These are phyloP conservation scores for Wiebesia pumilae DNA, from an alignment of 1,140 invertebrate species.

Conservation along the genomic window DNA sequence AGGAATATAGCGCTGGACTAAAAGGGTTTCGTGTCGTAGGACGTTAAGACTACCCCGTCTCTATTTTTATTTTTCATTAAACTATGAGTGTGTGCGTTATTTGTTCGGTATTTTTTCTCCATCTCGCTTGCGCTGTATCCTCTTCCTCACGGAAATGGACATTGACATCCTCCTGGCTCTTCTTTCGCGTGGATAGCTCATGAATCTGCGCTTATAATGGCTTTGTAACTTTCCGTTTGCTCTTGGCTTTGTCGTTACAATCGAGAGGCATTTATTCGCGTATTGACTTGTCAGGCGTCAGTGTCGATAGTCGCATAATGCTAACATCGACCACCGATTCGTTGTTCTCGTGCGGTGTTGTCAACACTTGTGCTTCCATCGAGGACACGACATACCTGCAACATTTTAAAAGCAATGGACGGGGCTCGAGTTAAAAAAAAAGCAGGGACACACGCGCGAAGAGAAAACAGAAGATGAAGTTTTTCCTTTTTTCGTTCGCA, in stretches of 20 bases:
- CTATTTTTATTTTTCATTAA: constrained; percentile 34
- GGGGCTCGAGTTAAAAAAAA: constrained; percentile 22
- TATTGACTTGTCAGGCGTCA: constrained; percentile 15
- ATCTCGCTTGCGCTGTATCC: neutral
- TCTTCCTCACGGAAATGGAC: neutral
- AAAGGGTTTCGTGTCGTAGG: neutral
- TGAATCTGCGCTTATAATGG: neutral
- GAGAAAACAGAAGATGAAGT: neutral
- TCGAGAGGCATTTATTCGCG: constrained; percentile 17
- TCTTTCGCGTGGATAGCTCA: neutral
- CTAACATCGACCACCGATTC: too few species aligned
- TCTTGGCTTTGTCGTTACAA: neutral
- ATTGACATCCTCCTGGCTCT: neutral
- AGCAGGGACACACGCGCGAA: neutral
- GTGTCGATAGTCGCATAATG: neutral
- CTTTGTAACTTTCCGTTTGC: neutral
- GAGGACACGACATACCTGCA: too few species aligned
- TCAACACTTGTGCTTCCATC: neutral
- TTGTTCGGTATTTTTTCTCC: neutral
- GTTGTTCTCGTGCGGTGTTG: neutral
- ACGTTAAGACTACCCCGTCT: constrained; percentile 5
- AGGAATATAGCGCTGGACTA: neutral
- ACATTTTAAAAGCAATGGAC: too few species aligned
- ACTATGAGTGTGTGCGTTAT: neutral
- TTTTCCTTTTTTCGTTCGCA: neutral